These are phyloP conservation scores for Pseudobourletiella spinata DNA, from an alignment of 1,140 invertebrate species.

Conservation along the genomic window DNA sequence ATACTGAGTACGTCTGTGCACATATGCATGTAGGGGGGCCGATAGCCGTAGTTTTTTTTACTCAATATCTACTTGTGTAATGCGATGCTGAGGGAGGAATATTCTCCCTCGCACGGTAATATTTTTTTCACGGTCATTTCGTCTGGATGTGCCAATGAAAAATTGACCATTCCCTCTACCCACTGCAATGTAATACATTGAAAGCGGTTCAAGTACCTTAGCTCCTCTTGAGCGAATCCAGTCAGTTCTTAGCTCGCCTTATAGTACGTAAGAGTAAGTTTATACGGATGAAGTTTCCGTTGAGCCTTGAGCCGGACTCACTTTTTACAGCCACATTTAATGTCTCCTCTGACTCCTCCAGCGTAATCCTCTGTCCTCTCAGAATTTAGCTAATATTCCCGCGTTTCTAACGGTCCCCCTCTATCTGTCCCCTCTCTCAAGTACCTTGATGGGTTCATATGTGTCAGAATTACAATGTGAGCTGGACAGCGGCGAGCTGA, in stretches of 20 bases:
- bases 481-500: too few species aligned
- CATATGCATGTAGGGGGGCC: too few species aligned
- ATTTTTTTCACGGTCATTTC: constrained; percentile 9
- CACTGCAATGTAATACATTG: neutral
- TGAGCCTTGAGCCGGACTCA: neutral
- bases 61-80: too few species aligned
- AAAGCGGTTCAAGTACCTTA: neutral
- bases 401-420: too few species aligned
- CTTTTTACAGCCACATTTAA: neutral
- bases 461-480: too few species aligned
- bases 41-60: too few species aligned
- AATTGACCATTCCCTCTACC: constrained; percentile 1
- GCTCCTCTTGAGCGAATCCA: neutral
- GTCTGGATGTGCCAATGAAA: constrained; percentile 7
- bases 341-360: too few species aligned
- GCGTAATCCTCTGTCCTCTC: too few species aligned
- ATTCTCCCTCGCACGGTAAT: neutral
- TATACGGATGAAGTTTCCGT: neutral
- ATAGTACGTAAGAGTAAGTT: neutral
- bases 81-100: neutral
- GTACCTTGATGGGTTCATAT: too few species aligned
- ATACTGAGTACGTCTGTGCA: too few species aligned
- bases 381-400: too few species aligned
- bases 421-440: too few species aligned
- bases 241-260: neutral